Evolutionary conservation across 2,113 vertebrate species (phyloP).

Genomic region (Stercorarius parasiticus): DNA sequence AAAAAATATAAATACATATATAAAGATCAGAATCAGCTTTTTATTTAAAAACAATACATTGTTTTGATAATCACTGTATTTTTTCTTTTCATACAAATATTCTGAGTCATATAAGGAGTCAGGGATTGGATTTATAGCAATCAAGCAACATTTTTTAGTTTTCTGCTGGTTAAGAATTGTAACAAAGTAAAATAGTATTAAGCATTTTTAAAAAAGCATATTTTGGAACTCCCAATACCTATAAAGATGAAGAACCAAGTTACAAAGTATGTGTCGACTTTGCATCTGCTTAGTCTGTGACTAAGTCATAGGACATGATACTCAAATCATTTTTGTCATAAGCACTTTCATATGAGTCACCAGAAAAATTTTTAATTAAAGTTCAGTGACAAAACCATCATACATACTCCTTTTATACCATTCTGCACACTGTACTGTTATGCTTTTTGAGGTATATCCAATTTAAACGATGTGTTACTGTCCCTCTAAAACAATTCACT

Average conservation of each 20-base stretch:
- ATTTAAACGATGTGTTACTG: not conserved
- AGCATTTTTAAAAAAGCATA: accelerated
- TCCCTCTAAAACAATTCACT: not conserved
- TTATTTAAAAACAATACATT: not conserved
- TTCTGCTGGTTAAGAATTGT: not conserved
- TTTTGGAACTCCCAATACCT: not conserved
- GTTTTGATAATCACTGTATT: not conserved
- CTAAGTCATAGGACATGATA: not conserved
- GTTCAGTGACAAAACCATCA: not conserved
- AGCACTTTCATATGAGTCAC: not conserved
- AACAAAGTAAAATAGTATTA: not conserved
- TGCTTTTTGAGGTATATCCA: not conserved
- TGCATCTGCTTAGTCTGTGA: not conserved
- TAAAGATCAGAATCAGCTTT: not conserved
- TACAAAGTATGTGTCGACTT: not conserved
- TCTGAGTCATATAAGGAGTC: not conserved
- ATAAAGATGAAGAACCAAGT: not conserved
- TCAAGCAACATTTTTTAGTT: not conserved
- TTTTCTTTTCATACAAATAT: not conserved
- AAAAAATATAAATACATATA: not conserved
- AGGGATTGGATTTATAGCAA: not conserved
- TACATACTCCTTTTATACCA: not conserved
- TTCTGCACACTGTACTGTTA: not conserved
- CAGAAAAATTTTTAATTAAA: not conserved
- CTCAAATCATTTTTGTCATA: not conserved